Conservation (phyloP, 2,113 vertebrate species). For the Odobenus rosmarus region DNA sequence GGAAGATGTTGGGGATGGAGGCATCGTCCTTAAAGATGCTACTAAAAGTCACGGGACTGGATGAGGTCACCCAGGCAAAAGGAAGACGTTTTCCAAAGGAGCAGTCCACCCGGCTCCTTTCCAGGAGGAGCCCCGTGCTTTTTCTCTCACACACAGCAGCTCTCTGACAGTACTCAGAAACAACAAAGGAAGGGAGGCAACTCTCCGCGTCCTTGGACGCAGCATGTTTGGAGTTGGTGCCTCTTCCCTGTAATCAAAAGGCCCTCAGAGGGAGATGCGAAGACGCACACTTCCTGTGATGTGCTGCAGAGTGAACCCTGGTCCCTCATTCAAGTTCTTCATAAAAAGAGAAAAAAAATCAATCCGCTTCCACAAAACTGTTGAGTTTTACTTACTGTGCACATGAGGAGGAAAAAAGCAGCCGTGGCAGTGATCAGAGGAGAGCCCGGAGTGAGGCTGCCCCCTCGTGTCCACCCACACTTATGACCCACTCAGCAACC, state of each 20-base stretch:
- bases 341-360: slow-evolving; percentile 32
- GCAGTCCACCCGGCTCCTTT: background rate
- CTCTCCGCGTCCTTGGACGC: background rate
- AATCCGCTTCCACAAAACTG: background rate
- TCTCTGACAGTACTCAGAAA: slow-evolving; percentile 9
- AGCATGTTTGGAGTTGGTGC: background rate
- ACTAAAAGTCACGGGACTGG: background rate
- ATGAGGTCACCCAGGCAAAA: background rate
- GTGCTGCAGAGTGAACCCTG: background rate
- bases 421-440: background rate
- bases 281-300: background rate
- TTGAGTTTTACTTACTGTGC: background rate
- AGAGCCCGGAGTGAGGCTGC: slow-evolving; percentile 73
- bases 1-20: background rate
- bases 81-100: background rate
- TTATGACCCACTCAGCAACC: background rate
- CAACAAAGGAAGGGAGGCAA: background rate
- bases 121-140: background rate
- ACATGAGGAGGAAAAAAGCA: background rate
- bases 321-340: slow-evolving; percentile 22
- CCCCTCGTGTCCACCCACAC: slow-evolving; percentile 76
- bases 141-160: background rate
- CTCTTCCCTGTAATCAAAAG: background rate
- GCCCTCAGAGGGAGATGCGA: background rate
- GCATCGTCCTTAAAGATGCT: background rate